Evolutionary conservation across 2,113 vertebrate genomes (phyloP), one percentile per base, ranked within the genome.

Genomic region (Tringa solitaria): DNA sequence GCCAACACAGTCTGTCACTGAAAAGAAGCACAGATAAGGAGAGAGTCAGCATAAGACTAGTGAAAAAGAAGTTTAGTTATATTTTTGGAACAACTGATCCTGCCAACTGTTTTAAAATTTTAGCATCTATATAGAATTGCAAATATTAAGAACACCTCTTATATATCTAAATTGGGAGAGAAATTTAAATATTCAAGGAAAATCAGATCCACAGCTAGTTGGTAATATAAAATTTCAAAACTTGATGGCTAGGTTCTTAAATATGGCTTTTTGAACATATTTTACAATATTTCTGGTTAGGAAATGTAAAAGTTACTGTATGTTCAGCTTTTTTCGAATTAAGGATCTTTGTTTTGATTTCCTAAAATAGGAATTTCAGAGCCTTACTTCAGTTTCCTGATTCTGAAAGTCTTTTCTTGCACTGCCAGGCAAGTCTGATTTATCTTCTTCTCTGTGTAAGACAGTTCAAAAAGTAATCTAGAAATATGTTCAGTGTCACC

Each of bases 361-460:
- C 67, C 41, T 61, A 45, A 73, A 94, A 51, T 33, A 69, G 9
- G 28, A 67, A 70, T 92, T 80, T 86, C 45, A 61, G 21, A 72
- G 15, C 7, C 33, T 78, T 54, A 14, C 24, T 67, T 84, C n/a
- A 26, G 21, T 81, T 51, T 70, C 37, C 43, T 90, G 26, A 19
- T 54, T 69, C 72, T 92, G 46, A 74, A 80, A 88, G 22, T 65
- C 84, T 20, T 60, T 90, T 14, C 12, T 79, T 74, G 14, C 24
- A 17, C 32, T 54, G 32, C 37, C 30, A 59, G 16, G 10, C 14
- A 77, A 37, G 22, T 37, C 63, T 76, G 68, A 72, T 84, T 69
- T 72, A 24, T 39, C 13, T 69, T 79, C 33, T 80, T 57, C 0
- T 0, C 45, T 73, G 35, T 57, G 7, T 9, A 50, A 35, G 22